Conservation (phyloP, 1,140 invertebrate genomes). For the Hydropsyche tenuis region DNA sequence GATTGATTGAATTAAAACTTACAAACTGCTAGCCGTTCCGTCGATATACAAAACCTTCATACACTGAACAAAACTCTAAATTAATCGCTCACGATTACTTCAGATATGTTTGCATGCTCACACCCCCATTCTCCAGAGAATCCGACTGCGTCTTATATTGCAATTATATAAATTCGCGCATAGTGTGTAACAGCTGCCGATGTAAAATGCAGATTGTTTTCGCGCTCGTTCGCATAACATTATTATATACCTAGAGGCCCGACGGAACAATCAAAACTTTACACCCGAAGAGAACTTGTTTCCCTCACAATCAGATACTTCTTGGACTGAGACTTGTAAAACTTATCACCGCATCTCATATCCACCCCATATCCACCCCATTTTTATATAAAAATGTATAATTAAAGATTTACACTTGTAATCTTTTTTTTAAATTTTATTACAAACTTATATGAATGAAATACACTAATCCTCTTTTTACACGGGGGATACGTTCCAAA, state of each 20-base stretch:
- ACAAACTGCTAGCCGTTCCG: no score
- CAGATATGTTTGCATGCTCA: neutral
- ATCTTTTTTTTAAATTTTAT: no score
- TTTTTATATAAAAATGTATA: neutral
- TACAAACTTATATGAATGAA: no score
- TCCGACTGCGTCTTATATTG: neutral
- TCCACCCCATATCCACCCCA: no score
- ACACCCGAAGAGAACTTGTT: conserved; percentile 12
- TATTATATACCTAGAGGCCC: conserved; percentile 23
- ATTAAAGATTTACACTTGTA: no score
- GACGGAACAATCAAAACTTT: conserved; percentile 45
- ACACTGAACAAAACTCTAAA: no score
- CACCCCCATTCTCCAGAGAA: neutral
- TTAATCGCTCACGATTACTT: no score
- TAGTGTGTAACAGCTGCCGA: conserved; percentile 28
- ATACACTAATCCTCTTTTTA: no score
- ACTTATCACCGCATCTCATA: conserved; percentile 2
- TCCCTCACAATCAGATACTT: no score
- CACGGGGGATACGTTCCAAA: no score
- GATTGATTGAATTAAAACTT: no score
- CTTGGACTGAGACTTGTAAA: neutral
- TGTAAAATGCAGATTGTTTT: conserved; percentile 50
- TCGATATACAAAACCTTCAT: no score
- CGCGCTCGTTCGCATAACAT: conserved; percentile 45
- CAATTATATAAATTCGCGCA: neutral